Conservation (phyloP, 2,797 vertebrate species). For the Rhyacichthys aspro region DNA sequence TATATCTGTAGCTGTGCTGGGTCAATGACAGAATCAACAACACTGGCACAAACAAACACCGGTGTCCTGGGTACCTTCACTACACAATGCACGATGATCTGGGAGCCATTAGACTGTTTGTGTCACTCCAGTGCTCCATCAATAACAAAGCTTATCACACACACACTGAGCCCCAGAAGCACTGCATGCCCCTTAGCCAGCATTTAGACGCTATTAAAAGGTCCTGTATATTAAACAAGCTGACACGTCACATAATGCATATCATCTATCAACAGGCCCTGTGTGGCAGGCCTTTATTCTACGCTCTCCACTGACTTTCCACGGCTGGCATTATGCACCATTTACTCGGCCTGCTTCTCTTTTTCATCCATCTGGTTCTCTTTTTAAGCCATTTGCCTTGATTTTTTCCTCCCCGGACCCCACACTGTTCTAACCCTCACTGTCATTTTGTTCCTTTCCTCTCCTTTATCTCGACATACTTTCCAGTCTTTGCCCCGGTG, state of each 20-base stretch:
- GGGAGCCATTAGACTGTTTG: slow-evolving; percentile 66
- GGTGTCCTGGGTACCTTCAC: slow-evolving; percentile 34
- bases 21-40: slow-evolving; percentile 33
- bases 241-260: slow-evolving; percentile 59
- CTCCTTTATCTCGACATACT: slow-evolving; percentile 26
- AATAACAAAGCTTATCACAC: slow-evolving; percentile 67
- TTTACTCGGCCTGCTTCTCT: slow-evolving; percentile 49
- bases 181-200: slow-evolving; percentile 52
- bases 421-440: slow-evolving; percentile 28
- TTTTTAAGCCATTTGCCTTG: slow-evolving; percentile 41
- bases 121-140: slow-evolving; percentile 65
- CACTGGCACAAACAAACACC: slow-evolving; percentile 41
- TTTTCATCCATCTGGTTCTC: slow-evolving; percentile 58
- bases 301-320: slow-evolving; percentile 34
- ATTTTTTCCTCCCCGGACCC: slow-evolving; percentile 36
- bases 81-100: slow-evolving; percentile 49
- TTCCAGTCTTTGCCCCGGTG: slow-evolving; percentile 29
- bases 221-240: slow-evolving; percentile 65
- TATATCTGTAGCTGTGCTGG: slow-evolving; percentile 26
- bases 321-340: slow-evolving; percentile 39
- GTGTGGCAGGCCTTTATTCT: slow-evolving; percentile 47
- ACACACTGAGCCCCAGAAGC: slow-evolving; percentile 40
- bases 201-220: slow-evolving; percentile 70
- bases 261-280: slow-evolving; percentile 63
- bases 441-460: slow-evolving; percentile 36